Evolutionary conservation across 2,888 invertebrate species (phyloP).

Genomic region (Chaetoderma sp.): DNA sequence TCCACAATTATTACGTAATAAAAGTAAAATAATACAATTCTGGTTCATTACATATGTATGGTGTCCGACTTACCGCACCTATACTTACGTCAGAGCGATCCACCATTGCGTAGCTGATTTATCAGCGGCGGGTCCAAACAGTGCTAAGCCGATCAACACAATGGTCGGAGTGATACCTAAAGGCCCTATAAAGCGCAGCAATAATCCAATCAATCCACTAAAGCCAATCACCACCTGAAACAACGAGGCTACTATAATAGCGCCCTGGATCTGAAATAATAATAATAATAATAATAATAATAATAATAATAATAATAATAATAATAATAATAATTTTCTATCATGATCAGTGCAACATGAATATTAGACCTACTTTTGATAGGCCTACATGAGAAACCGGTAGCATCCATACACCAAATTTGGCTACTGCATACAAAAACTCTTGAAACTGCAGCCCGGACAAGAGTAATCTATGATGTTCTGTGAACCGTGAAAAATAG

Average conservation of each 20-base stretch:
- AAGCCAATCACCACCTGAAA: constrained; percentile 81
- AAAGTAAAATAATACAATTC: too few species aligned
- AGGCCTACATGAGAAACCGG: too few species aligned
- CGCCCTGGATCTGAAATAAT: constrained; percentile 77
- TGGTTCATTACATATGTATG: too few species aligned
- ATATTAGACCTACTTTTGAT: too few species aligned
- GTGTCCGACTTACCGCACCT: too few species aligned
- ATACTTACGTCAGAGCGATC: constrained; percentile 82
- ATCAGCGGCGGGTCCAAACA: constrained; percentile 83
- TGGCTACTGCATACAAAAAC: too few species aligned
- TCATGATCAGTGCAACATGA: too few species aligned
- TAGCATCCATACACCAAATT: too few species aligned
- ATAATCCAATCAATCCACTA: constrained; percentile 79
- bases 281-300: background rate
- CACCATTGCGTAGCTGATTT: constrained; percentile 87
- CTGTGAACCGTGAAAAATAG: too few species aligned
- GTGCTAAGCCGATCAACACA: constrained; percentile 82
- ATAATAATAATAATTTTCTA: background rate
- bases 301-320: background rate
- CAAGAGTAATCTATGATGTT: too few species aligned
- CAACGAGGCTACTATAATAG: constrained; percentile 82
- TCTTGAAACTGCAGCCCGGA: too few species aligned
- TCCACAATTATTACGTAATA: too few species aligned
- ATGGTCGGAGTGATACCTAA: constrained; percentile 87
- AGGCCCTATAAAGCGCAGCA: constrained; percentile 84